Percentiles rank a stretch among this genome's conserved stretches.
Conservation (phyloP, 2,888 invertebrate genomes). For the Dryomyza anilis region DNA sequence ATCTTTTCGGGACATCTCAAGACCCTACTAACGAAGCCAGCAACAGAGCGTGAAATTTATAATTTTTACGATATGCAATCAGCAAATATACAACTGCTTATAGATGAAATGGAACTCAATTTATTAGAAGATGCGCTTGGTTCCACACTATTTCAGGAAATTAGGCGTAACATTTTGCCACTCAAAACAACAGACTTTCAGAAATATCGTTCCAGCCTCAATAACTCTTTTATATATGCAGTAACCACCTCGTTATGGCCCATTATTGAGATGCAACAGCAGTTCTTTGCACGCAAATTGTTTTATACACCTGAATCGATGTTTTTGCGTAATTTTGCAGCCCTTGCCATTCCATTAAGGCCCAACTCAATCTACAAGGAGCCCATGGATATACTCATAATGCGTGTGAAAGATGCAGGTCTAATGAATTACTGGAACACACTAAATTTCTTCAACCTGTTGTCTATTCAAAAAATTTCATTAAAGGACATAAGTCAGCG, state of each 20-base stretch:
- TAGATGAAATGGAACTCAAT: neutral
- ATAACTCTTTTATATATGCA: neutral
- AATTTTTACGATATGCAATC: conserved; percentile 1
- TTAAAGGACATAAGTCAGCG: conserved; percentile 24
- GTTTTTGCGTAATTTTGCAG: conserved; percentile 22
- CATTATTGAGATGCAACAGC: conserved; percentile 13
- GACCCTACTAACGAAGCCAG: conserved; percentile 17
- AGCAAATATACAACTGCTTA: neutral
- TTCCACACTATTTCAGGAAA: neutral
- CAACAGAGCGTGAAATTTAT: neutral
- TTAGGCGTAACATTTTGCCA: neutral
- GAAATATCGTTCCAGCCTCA: neutral
- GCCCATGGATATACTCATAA: conserved; percentile 25
- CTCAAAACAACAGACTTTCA: neutral
- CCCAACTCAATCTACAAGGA: conserved; percentile 31
- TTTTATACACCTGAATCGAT: conserved; percentile 21
- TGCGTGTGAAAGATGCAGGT: conserved; percentile 24
- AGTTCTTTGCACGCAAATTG: neutral
- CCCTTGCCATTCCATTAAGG: conserved; percentile 30
- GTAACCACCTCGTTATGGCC: conserved; percentile 9
- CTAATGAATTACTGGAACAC: conserved; percentile 29
- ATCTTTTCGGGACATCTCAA: conserved; percentile 2
- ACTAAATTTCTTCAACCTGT: conserved; percentile 25
- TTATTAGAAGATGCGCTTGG: neutral
- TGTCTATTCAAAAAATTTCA: conserved; percentile 18